A percentile compares a stretch with the other conserved stretches of the same genome.
These are phyloP conservation scores for Tiaroga cobitis DNA, from an alignment of 2,797 vertebrate species.

Conservation along the genomic window DNA sequence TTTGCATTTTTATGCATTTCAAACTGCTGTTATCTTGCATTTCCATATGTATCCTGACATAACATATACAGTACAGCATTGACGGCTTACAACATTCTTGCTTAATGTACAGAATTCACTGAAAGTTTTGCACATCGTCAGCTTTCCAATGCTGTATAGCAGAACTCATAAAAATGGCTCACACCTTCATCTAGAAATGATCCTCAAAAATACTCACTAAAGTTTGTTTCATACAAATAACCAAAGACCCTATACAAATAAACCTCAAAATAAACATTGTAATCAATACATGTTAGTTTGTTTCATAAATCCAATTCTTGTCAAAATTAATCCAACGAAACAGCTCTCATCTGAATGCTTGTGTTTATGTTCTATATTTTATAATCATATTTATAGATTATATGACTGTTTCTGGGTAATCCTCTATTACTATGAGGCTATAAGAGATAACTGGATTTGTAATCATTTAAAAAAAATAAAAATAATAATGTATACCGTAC, in stretches of 20 bases:
- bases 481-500: not conserved
- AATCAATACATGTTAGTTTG: not conserved
- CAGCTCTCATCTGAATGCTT: not conserved
- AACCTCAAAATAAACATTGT: not conserved
- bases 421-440: not conserved
- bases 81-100: not conserved
- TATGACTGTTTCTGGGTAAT: not conserved
- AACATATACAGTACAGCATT: not conserved
- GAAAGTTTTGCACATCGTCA: not conserved
- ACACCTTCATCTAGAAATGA: conserved; percentile 7
- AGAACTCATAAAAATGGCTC: not conserved
- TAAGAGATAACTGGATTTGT: not conserved
- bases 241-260: conserved; percentile 17
- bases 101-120: conserved; percentile 8
- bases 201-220: not conserved
- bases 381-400: not conserved
- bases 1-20: conserved; percentile 22
- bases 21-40: conserved; percentile 44
- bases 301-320: not conserved
- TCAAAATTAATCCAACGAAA: not conserved
- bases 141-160: not conserved
- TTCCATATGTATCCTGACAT: conserved; percentile 26
- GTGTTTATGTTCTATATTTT: not conserved
- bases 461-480: not conserved
- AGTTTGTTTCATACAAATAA: conserved; percentile 18